These are phyloP conservation scores for Bufo bufo DNA, from an alignment of 2,113 vertebrate genomes.

Conservation along the genomic window DNA sequence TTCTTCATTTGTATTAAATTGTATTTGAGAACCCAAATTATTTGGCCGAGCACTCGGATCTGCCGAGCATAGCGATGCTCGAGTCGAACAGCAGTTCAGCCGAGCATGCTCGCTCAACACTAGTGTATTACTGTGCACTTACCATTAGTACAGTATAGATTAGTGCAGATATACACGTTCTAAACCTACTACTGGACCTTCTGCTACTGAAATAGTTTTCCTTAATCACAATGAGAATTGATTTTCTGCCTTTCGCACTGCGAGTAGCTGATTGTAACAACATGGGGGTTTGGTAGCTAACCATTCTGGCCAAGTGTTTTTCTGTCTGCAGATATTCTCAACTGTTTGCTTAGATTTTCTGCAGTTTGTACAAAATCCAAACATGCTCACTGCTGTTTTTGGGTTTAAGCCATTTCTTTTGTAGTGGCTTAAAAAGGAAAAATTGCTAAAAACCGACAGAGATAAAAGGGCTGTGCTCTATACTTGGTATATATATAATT, in stretches of 20 bases:
- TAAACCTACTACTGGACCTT: background rate
- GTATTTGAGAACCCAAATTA: too few relatives aligned
- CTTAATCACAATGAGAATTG: constrained; percentile 26
- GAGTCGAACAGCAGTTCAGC: too few relatives aligned
- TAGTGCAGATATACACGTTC: background rate
- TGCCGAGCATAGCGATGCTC: too few relatives aligned
- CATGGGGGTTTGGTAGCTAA: background rate
- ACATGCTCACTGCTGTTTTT: background rate
- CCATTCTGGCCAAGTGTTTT: constrained; percentile 6
- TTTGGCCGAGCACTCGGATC: too few relatives aligned
- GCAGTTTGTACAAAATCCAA: background rate
- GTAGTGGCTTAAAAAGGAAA: background rate
- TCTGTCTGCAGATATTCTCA: constrained; percentile 32
- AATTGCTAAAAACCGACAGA: background rate
- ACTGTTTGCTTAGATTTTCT: background rate
- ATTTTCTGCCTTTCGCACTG: constrained; percentile 30
- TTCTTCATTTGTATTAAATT: too few relatives aligned
- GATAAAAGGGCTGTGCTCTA: background rate
- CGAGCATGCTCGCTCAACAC: too few relatives aligned
- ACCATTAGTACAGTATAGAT: background rate
- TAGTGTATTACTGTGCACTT: background rate
- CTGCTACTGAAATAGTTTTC: constrained; percentile 15
- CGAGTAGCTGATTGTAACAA: constrained; percentile 39
- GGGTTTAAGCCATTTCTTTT: background rate
- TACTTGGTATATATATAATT: background rate